Conservation (phyloP, 2,888 invertebrate genomes). For the Copidosoma aretas region DNA sequence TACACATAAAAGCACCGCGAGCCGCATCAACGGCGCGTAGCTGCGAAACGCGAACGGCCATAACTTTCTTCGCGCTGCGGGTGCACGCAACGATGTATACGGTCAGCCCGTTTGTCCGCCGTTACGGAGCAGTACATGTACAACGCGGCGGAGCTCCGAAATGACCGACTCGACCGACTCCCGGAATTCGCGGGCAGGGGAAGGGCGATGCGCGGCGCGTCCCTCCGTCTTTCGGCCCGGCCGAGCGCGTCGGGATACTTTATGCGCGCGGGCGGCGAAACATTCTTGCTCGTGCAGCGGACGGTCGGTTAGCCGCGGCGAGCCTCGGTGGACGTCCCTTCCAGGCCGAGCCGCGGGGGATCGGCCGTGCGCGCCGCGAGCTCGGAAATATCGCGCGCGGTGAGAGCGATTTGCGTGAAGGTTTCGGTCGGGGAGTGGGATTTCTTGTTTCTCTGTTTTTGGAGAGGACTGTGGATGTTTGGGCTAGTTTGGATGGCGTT, state of each 20-base stretch:
- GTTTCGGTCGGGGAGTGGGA: too few relatives aligned
- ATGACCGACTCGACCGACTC: constrained; percentile 32
- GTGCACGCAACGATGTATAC: background rate
- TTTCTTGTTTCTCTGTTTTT: too few relatives aligned
- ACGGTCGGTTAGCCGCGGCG: background rate
- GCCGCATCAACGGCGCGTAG: too few relatives aligned
- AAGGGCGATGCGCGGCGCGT: background rate
- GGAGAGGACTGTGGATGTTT: too few relatives aligned
- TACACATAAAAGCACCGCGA: too few relatives aligned
- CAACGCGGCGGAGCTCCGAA: constrained; percentile 17
- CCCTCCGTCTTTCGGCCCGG: background rate
- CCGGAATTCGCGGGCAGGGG: constrained; percentile 28
- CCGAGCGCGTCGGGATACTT: background rate
- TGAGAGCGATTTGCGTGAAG: too few relatives aligned
- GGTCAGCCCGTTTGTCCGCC: background rate
- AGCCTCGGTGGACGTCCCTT: too few relatives aligned
- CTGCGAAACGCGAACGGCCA: background rate
- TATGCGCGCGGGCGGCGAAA: background rate
- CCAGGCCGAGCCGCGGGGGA: too few relatives aligned
- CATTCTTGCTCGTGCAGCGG: constrained; percentile 11
- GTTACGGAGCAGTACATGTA: background rate
- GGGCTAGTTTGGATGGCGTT: too few relatives aligned
- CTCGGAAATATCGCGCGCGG: too few relatives aligned
- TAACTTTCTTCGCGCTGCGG: constrained; percentile 24
- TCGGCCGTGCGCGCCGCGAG: too few relatives aligned